Evolutionary conservation across 2,797 vertebrate species (phyloP).

Genomic region (Rhinogobio ventralis): DNA sequence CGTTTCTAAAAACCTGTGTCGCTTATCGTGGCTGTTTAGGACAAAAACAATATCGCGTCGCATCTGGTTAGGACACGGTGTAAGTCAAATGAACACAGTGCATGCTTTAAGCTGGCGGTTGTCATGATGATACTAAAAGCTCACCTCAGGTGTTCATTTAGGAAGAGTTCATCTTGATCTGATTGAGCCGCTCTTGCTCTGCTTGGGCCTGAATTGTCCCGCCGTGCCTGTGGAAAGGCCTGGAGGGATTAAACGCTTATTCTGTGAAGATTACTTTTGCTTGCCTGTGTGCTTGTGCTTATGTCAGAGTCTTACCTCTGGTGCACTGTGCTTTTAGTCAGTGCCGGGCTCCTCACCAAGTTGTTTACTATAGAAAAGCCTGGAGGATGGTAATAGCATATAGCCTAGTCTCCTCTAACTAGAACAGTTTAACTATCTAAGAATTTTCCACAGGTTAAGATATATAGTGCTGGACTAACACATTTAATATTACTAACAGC

Average conservation of each 20-base stretch:
- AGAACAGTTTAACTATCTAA: not conserved
- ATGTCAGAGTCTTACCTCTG: constrained; percentile 30
- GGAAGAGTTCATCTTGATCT: constrained; percentile 44
- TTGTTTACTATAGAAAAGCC: not conserved
- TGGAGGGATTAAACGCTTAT: constrained; percentile 55
- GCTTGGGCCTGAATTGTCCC: constrained; percentile 64
- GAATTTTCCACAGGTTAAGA: not conserved
- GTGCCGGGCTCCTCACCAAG: not conserved
- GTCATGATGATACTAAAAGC: constrained; percentile 25
- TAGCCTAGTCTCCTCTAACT: not conserved
- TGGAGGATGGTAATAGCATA: not conserved
- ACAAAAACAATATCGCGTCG: not conserved
- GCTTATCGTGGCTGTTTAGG: not conserved
- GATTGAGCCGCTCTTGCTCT: constrained; percentile 50
- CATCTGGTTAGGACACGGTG: not conserved
- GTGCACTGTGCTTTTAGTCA: constrained; percentile 5
- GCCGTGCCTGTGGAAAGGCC: constrained; percentile 39
- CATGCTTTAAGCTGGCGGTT: constrained; percentile 2
- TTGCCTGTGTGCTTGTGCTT: constrained; percentile 57
- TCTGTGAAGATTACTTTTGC: constrained; percentile 63
- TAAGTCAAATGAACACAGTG: not conserved
- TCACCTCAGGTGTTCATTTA: not conserved
- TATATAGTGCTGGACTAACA: not conserved
- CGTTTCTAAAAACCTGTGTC: not conserved
- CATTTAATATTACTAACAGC: not conserved